Percentiles rank a stretch among this genome's conserved stretches.
phyloP scores from a whole-genome alignment of 2,888 invertebrate genomes.

The Chaitophorus viminalis region DNA sequence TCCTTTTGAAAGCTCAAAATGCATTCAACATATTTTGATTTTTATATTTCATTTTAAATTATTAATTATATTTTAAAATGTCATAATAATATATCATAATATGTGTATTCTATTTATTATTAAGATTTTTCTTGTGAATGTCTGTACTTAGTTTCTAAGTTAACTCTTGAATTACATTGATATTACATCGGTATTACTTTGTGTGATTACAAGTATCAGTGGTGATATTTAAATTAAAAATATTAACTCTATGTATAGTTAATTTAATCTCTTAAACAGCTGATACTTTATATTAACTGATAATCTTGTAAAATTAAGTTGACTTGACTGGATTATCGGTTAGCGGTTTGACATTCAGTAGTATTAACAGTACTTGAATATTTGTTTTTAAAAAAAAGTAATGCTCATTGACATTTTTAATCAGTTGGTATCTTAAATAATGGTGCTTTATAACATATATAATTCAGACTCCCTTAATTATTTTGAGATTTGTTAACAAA shows the following conservation, averaged over 20 bases:
- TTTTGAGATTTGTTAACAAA: not conserved
- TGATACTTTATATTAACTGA: not conserved
- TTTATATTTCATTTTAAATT: constrained; percentile 19
- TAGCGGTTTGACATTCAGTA: constrained; percentile 6
- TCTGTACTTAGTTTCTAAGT: constrained; percentile 26
- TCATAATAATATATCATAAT: not conserved
- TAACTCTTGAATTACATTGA: not conserved
- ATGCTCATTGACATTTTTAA: constrained; percentile 32
- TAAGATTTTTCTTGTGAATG: constrained; percentile 15
- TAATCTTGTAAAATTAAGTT: not conserved
- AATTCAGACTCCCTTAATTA: not conserved
- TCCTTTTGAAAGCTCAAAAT: not conserved
- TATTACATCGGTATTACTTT: not conserved
- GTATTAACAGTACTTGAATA: not conserved
- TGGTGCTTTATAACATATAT: constrained; percentile 39
- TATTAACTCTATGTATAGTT: not conserved
- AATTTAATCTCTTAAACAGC: not conserved
- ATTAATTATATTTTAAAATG: constrained; percentile 16
- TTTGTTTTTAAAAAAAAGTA: not conserved
- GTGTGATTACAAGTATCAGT: not conserved
- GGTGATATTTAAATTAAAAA: not conserved
- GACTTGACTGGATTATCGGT: not conserved
- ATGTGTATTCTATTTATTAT: not conserved
- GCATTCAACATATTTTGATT: constrained; percentile 8
- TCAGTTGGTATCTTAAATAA: constrained; percentile 29